Conservation (phyloP, 2,113 vertebrate species). For the Myanophis thanlyinensis region DNA sequence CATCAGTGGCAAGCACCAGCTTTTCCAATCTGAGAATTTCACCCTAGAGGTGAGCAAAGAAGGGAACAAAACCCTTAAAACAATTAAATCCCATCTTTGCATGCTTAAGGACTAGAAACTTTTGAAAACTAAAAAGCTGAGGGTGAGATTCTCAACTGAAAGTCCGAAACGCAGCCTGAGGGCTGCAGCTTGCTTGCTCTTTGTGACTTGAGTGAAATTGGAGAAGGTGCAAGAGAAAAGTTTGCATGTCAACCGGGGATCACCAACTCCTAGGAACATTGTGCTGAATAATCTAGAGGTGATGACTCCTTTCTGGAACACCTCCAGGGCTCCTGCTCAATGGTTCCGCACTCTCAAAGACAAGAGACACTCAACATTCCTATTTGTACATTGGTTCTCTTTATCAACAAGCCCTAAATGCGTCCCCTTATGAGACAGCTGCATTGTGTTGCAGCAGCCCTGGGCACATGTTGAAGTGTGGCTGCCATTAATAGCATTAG, state of each 20-base stretch:
- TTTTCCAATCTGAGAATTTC: background rate
- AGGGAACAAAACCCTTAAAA: background rate
- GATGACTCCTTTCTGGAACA: slow-evolving; percentile 29
- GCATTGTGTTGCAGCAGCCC: slow-evolving; percentile 35
- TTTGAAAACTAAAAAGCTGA: background rate
- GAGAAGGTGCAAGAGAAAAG: background rate
- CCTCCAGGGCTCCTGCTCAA: background rate
- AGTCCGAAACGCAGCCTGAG: background rate
- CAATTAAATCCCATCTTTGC: background rate
- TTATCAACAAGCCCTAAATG: slow-evolving; percentile 26
- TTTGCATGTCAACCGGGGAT: background rate
- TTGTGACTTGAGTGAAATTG: background rate
- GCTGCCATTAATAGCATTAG: slow-evolving; percentile 35
- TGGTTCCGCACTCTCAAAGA: slow-evolving; percentile 25
- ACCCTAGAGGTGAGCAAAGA: background rate
- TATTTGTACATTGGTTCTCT: fast-evolving
- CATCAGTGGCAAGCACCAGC: background rate
- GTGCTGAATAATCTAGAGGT: background rate
- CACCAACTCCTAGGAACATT: background rate
- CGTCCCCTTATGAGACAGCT: background rate
- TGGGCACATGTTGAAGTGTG: background rate
- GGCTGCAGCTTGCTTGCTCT: background rate
- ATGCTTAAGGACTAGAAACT: background rate
- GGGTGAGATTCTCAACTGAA: background rate
- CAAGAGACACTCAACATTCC: slow-evolving; percentile 32